Evolutionary conservation across 2,113 vertebrate species (phyloP), one percentile per base, ranked within the genome.

Genomic region (Vulpes ferrilata): DNA sequence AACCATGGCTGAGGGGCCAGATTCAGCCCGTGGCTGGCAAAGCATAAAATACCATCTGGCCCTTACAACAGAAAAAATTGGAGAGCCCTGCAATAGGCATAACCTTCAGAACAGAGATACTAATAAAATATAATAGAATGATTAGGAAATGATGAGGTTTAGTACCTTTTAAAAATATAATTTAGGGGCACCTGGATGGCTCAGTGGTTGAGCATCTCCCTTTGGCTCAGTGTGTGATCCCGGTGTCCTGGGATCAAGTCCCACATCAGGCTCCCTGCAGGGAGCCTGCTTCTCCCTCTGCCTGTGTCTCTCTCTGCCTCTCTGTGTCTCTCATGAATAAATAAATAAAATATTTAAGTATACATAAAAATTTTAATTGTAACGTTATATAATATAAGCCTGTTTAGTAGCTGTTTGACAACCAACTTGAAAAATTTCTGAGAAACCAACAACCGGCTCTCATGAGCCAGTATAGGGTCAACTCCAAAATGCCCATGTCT

Each of bases 141-240:
- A 91, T 92, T 86, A 94, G 80, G 73, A 96, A 85, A 76, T 78
- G 80, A 83, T 83, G 48, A 64, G 32, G 86, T 90, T 90, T 82
- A 95, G 69, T 93, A 80, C 79, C 53, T 94, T 53, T 82, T 38
- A 76, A 90, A 95, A 55, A 76, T 78, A 64, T 27, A 51, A n/a
- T 90, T 43, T 43, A 43, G 43, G 43, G 43, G 43, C 43, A 43
- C 43, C 43, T 43, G 43, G 6, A 43, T 43, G 43, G 43, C 43
- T 43, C 43, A 43, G 43, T 43, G 43, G 43, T 43, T 43, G 43
- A 43, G 43, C 43, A 7, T 43, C 43, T 43, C 43, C 6, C 43
- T 43, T 43, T 43, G 43, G 43, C 43, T 43, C 43, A 43, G 43
- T 43, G 43, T 43, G 43, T 43, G 43, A 43, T 43, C 43, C 43